Percentiles rank a stretch among this genome's conserved stretches.
These are phyloP conservation scores for Caenorhabditis brenneri DNA, from an alignment of 1,140 invertebrate species.

Conservation along the genomic window DNA sequence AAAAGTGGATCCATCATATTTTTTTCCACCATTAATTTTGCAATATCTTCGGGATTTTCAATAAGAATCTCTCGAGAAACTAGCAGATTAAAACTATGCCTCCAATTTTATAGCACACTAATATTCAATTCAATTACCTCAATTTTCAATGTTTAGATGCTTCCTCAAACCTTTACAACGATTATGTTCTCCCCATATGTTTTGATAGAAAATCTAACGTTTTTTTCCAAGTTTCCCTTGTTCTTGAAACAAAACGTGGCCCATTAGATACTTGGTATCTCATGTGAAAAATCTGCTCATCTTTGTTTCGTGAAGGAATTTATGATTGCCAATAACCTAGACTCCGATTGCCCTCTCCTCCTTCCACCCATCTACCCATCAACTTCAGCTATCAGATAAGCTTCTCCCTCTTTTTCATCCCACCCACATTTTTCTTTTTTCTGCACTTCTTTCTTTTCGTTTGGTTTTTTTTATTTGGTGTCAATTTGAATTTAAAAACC, in stretches of 20 bases:
- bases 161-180: too few species aligned
- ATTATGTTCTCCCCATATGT: too few species aligned
- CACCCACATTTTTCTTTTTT: neutral
- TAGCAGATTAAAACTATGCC: too few species aligned
- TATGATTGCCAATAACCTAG: conserved; percentile 34
- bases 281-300: neutral
- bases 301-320: neutral
- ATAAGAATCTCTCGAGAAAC: too few species aligned
- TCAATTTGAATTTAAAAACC: neutral
- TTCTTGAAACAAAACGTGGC: neutral
- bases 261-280: neutral
- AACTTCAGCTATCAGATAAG: conserved; percentile 11
- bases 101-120: too few species aligned
- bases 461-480: neutral
- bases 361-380: neutral
- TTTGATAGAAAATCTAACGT: too few species aligned
- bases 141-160: too few species aligned
- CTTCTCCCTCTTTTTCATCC: neutral
- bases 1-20: too few species aligned
- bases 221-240: neutral
- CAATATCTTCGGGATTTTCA: too few species aligned
- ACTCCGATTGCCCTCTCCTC: neutral
- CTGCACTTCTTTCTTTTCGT: neutral
- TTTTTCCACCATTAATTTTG: too few species aligned
- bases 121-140: too few species aligned